Percentiles rank a stretch among this genome's conserved stretches.
These are phyloP conservation scores for Pachypanchax playfairii DNA, from an alignment of 2,113 vertebrate species.

Conservation along the genomic window DNA sequence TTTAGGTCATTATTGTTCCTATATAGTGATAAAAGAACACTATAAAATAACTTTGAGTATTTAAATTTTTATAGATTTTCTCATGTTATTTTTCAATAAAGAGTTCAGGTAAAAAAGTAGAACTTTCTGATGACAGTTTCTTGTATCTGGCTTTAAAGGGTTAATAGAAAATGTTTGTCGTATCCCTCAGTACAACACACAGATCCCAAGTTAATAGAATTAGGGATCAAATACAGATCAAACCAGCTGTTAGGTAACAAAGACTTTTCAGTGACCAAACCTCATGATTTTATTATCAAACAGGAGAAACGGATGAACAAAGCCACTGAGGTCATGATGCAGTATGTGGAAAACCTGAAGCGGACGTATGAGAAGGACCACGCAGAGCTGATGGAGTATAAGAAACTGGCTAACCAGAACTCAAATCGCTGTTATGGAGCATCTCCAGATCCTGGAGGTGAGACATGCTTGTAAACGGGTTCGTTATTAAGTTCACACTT, in stretches of 20 bases:
- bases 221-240: neutral
- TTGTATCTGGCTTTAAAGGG: too few species aligned
- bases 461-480: constrained; percentile 8
- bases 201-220: neutral
- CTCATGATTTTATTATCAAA: constrained; percentile 26
- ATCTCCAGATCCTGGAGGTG: constrained; percentile 85
- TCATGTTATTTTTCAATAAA: too few species aligned
- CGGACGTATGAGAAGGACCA: constrained; percentile 98
- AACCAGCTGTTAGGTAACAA: too few species aligned
- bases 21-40: too few species aligned
- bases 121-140: too few species aligned
- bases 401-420: constrained; percentile 98
- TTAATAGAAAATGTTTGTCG: too few species aligned
- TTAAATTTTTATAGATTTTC: too few species aligned
- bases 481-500: neutral
- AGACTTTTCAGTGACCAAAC: neutral
- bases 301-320: constrained; percentile 98
- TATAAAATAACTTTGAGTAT: too few species aligned
- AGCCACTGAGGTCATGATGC: constrained; percentile 98
- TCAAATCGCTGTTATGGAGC: constrained; percentile 89
- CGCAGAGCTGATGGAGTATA: constrained; percentile 94
- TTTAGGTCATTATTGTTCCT: too few species aligned
- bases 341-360: constrained; percentile 97
- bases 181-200: neutral
- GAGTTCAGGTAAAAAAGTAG: too few species aligned